Evolutionary conservation across 2,888 invertebrate species (phyloP), one percentile per base, ranked within the genome.

Genomic region (Exocentrus adspersus): DNA sequence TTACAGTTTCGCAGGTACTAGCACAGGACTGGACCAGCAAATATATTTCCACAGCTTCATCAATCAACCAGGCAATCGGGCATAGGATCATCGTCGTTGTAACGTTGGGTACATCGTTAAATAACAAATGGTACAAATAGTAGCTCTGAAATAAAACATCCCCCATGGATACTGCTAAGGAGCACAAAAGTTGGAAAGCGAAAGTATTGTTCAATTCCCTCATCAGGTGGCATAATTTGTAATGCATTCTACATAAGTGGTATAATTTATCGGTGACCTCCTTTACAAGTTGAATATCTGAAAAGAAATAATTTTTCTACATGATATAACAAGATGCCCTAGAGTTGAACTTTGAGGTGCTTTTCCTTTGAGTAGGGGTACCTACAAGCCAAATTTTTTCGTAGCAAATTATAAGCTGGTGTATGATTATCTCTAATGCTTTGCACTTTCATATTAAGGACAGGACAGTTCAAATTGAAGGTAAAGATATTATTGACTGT

Each of bases 201-300:
- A 54, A 54, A 6, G 54, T 28, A n/a, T 30, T 54, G 54, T 54
- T 54, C 16, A 54, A 17, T 17, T 54, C 54, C 17, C 54, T 54
- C 30, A 43, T 54, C 14, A 54, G 43, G 12, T 54, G 43, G n/a
- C 54, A 54, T 9, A 54, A 43, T 17, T 43, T 54, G 17, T 54
- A 54, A 43, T 54, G 54, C 54, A 54, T 43, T n/a, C 54, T 42
- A 20, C 54, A 54, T n/a, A 54, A 17, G 28, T 54, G 42, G 12
- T 54, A 54, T 1, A 54, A 12, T 28, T 43, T 54, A 17, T 54
- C 43, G 1, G 43, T 54, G 12, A 30, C 28, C 17, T 54, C 54
- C 9, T 54, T 42, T 42, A 54, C 17, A 10, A 21, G 7, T 1
- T 54, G 43, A 5, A n/a, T 9, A 54, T 54, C 54, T 54, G 28